Evolutionary conservation across 2,888 invertebrate genomes (phyloP), one percentile per base, ranked within the genome.

Genomic region (Chalcosyrphus nemorum): DNA sequence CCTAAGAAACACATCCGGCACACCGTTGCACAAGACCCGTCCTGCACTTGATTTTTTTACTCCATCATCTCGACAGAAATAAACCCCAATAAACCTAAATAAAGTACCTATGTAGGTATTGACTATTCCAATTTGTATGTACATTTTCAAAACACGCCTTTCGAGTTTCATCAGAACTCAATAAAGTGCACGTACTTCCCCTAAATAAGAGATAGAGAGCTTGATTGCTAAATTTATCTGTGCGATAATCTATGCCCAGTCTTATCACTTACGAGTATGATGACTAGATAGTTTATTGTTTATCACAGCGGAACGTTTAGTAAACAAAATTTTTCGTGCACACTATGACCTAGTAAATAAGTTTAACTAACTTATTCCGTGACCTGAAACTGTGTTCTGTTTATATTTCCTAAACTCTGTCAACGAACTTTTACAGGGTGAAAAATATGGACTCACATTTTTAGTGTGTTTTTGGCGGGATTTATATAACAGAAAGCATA

Each of bases 221-320:
- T 52, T 50, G 50, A 76, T 76, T 66, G 66, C 66, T 56, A 17
- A 47, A 59, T 66, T 66, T 75, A 75, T 76, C 66, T 76, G 21
- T 27, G 27, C 24, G 47, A 66, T 66, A 50, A 66, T 75, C 50
- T 24, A 54, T 56, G 17, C 45, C 7, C 1, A 15, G 13, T 13
- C 38, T 66, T 65, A 65, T 75, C 75, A 41, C 17, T 29, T 13
- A n/a, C n/a, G n/a, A n/a, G n/a, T n/a, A 47, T 19, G 7, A 56
- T 27, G 71, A 47, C 57, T 57, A 45, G 19, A 4, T 59, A 13
- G 11, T 9, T 63, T 38, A 32, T 50, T 63, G 35, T 35, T 43
- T 9, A 19, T 4, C 9, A 27, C 6, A 52, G 29, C 2, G 6
- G 19, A 72, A 45, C 52, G 47, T 27, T 38, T 47, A 27, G 24